Base-by-base conservation (phyloP, 2,797 vertebrate species). In the Malacoraja senta region DNA sequence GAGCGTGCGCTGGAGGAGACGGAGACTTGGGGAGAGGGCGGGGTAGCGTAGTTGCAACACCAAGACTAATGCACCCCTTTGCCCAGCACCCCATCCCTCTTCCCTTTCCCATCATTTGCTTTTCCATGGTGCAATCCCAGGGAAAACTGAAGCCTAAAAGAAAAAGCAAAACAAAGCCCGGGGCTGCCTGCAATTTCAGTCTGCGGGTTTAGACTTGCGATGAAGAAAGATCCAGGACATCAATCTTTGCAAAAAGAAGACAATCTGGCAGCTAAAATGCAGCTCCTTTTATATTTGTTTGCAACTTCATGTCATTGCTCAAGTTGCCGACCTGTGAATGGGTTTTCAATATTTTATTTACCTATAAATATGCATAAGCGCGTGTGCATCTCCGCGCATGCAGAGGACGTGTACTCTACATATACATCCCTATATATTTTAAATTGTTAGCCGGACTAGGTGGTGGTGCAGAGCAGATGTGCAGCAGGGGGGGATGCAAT, bases 201-300 rank as follows among this genome's bases (percentile, higher is more conserved):
- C 94, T 72, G 93, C 63, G n/a, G 94, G 68, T 91, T 74, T 71
- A 29, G 90, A 91, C 93, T 94, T 91, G n/a, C 93, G 94, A 94
- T 95, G 94, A 95, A 93, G 94, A 95, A 96, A 95, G 95, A 95
- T 95, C 93, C 93, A 94, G 94, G 95, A 94, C 94, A 96, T 96
- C 96, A 94, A 93, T 97, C 95, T 96, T 96, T 95, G 93, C 95
- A 94, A 93, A 94, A 94, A 94, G 21, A 94, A 96, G 95, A 94
- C 96, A 96, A 94, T 95, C 94, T 95, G 94, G 96, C 96, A 95
- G 94, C 65, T 95, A 96, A 96, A 95, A 94, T 94, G 93, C 94
- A 94, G 94, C 95, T 95, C 94, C 95, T 95, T 96, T 96, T 96
- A 96, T 96, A 96, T 96, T 96, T 95, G 95, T 96, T 53, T 96